These are phyloP conservation scores for Hirtodrosophila trivittata DNA, from an alignment of 2,888 invertebrate species.

Conservation along the genomic window DNA sequence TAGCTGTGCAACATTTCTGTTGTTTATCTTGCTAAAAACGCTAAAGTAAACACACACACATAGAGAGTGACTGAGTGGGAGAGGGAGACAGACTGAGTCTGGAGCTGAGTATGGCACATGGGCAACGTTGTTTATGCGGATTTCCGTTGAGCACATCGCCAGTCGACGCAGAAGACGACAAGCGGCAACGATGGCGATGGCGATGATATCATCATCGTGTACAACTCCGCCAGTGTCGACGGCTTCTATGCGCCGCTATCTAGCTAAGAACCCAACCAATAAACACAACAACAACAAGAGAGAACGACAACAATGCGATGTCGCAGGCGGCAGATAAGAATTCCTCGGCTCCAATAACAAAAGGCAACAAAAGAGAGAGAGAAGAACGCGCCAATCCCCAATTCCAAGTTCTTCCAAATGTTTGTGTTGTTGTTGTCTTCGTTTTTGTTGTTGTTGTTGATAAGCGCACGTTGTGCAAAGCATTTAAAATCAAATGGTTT, in stretches of 20 bases:
- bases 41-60: conserved; percentile 60
- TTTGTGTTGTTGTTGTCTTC: neutral
- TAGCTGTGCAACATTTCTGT: conserved; percentile 48
- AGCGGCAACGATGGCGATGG: conserved; percentile 23
- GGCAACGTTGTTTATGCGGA: conserved; percentile 76
- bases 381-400: conserved; percentile 34
- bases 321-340: conserved; percentile 28
- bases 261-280: conserved; percentile 49
- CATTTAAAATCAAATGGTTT: conserved; percentile 54
- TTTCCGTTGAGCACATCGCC: conserved; percentile 68
- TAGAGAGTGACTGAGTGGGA: conserved; percentile 1
- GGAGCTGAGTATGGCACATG: conserved; percentile 45
- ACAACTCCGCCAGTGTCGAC: conserved; percentile 34
- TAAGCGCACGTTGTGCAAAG: conserved; percentile 46
- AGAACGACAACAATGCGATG: neutral
- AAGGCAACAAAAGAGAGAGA: conserved; percentile 5
- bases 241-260: conserved; percentile 65
- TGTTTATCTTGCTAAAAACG: conserved; percentile 75
- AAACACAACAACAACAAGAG: conserved; percentile 38
- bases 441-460: conserved; percentile 45
- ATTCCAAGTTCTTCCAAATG: conserved; percentile 26
- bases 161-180: conserved; percentile 48
- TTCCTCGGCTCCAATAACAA: conserved; percentile 25
- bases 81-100: conserved; percentile 12
- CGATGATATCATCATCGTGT: conserved; percentile 67